Conservation (phyloP, 2,888 invertebrate species). For the Drosophila silvestris region DNA sequence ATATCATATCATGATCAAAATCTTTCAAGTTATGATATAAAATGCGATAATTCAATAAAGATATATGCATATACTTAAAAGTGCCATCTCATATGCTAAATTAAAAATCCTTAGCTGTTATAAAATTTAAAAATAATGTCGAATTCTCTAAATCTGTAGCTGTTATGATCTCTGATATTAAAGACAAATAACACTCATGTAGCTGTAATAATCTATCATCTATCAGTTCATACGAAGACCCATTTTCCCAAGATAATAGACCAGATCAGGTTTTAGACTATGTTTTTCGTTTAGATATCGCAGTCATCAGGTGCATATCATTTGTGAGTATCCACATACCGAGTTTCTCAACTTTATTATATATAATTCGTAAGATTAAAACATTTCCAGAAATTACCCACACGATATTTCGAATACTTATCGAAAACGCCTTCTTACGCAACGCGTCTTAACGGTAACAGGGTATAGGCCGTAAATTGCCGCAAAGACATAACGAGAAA, state of each 20-base stretch:
- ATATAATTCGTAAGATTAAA: not conserved
- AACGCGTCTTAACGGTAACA: conserved; percentile 4
- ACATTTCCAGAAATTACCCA: not conserved
- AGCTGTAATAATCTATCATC: not conserved
- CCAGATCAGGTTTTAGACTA: not conserved
- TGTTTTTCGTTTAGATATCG: not conserved
- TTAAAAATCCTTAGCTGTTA: not conserved
- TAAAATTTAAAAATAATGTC: not conserved
- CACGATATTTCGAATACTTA: not conserved
- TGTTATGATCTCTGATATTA: not conserved
- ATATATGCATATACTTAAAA: not conserved
- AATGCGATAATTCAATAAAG: not conserved
- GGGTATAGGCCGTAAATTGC: conserved; percentile 63
- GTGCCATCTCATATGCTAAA: not conserved
- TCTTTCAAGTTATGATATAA: not conserved
- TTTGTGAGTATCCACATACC: too few relatives aligned
- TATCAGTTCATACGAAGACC: too few relatives aligned
- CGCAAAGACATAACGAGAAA: conserved; percentile 57
- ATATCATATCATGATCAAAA: not conserved
- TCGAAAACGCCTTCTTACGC: not conserved
- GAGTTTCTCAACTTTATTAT: not conserved
- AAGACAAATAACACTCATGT: not conserved
- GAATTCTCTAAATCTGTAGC: not conserved
- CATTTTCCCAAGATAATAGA: not conserved
- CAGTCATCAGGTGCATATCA: not conserved